Evolutionary conservation across 2,797 vertebrate genomes (phyloP), one percentile per base, ranked within the genome.

Genomic region (Lepus oiostolus): DNA sequence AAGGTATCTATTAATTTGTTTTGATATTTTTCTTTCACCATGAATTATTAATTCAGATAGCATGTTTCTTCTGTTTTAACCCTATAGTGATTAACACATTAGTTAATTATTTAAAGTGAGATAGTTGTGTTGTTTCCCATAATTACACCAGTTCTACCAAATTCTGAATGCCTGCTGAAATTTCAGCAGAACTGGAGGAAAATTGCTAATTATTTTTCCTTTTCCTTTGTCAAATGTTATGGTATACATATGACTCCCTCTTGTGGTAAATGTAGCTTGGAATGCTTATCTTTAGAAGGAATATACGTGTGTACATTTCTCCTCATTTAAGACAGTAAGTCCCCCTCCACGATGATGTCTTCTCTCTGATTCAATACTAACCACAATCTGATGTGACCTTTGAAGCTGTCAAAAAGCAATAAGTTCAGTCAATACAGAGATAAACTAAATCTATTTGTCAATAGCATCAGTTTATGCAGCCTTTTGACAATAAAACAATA

Each of bases 191-290:
- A 67, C n/a, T 76, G 71, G 32, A 74, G 91, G 30, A 90, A 96
- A 95, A 85, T 71, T 88, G 0, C 67, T 60, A 12, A 92, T 94
- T 82, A 93, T 94, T 81, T 60, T 92, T 80, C 30, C 71, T 19
- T 86, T 42, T 83, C 72, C 85, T 90, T 32, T 58, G 47, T 91
- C 83, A 95, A 70, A 79, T 88, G 65, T 91, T 97, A 94, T 75
- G 62, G 85, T 65, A 98, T 97, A 98, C 98, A 92, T 84, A 96
- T 82, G 63, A 97, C 98, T 98, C 98, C 98, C 98, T 98, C 98
- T 98, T 97, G 97, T 98, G 98, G 98, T 94, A 98, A 97, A 95
- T 24, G 26, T 88, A 91, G 85, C 95, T 67, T 79, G 79, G 32
- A 95, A 72, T 94, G n/a, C 50, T 91, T 47, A 85, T 82, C 16